Conservation (phyloP, 2,888 invertebrate genomes). For the Salticus scenicus region DNA sequence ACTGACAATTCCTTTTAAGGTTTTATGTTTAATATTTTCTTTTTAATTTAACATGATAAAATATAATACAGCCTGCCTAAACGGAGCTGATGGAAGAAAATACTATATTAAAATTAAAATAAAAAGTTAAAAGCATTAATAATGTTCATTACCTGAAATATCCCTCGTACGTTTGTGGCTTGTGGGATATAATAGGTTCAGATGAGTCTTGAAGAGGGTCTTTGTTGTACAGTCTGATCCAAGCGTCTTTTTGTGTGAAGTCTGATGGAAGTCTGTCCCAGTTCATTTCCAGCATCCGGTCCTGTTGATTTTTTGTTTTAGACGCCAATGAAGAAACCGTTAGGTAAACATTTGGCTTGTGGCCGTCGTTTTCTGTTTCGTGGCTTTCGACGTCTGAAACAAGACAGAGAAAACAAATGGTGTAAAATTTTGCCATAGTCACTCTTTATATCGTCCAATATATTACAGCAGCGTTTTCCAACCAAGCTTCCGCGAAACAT, state of each 20-base stretch:
- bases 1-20: too few species aligned
- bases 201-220: slow-evolving; percentile 71
- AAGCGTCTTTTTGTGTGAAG: slow-evolving; percentile 65
- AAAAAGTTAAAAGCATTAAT: too few species aligned
- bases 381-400: not conserved
- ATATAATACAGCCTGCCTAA: too few species aligned
- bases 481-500: too few species aligned
- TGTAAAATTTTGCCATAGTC: too few species aligned
- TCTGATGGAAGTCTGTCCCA: slow-evolving; percentile 64
- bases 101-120: too few species aligned
- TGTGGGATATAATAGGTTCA: slow-evolving; percentile 10
- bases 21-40: too few species aligned
- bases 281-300: slow-evolving; percentile 71
- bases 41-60: too few species aligned
- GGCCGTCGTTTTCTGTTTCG: slow-evolving; percentile 1
- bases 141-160: slow-evolving; percentile 51
- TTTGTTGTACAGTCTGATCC: slow-evolving; percentile 74
- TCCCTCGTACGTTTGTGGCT: slow-evolving; percentile 19
- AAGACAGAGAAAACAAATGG: too few species aligned
- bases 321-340: slow-evolving; percentile 72
- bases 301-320: slow-evolving; percentile 23
- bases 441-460: too few species aligned
- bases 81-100: too few species aligned
- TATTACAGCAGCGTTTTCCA: too few species aligned
- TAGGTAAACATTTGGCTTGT: slow-evolving; percentile 70